Percentiles rank a stretch among this genome's conserved stretches.
phyloP scores from a whole-genome alignment of 2,797 vertebrate genomes.

The Falco berigora region DNA sequence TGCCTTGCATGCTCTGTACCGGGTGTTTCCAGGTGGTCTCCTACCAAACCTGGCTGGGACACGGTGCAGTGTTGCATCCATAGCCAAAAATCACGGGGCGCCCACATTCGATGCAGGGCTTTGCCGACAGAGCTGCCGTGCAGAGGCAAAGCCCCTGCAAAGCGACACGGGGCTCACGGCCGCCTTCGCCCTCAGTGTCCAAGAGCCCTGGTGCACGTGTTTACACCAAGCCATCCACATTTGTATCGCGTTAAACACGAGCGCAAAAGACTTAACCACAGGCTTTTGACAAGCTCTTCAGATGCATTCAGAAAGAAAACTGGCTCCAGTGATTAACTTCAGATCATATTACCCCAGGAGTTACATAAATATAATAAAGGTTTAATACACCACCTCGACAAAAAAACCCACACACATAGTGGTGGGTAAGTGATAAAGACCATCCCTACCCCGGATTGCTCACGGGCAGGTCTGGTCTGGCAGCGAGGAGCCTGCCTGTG shows the following conservation, averaged over 20 bases:
- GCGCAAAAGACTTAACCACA: background rate
- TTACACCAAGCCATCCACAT: background rate
- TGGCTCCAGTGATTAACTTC: background rate
- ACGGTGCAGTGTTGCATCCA: background rate
- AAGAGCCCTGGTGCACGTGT: fast-evolving
- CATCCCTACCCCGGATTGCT: background rate
- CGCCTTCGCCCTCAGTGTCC: background rate
- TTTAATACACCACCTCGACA: background rate
- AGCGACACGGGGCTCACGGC: background rate
- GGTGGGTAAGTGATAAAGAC: background rate
- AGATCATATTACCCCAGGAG: background rate
- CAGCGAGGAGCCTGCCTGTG: background rate
- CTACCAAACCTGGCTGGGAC: background rate
- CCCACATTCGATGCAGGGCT: background rate
- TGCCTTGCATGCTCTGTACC: fast-evolving
- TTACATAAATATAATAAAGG: background rate
- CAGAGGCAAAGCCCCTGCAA: background rate
- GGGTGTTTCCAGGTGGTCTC: background rate
- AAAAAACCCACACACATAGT: background rate
- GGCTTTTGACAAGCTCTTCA: background rate
- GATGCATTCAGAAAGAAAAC: background rate
- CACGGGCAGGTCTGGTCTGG: background rate
- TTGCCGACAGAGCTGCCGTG: background rate
- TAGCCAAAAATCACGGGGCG: fast-evolving
- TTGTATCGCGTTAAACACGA: background rate